These are phyloP conservation scores for Parochlus steinenii DNA, from an alignment of 2,888 invertebrate species.

Conservation along the genomic window DNA sequence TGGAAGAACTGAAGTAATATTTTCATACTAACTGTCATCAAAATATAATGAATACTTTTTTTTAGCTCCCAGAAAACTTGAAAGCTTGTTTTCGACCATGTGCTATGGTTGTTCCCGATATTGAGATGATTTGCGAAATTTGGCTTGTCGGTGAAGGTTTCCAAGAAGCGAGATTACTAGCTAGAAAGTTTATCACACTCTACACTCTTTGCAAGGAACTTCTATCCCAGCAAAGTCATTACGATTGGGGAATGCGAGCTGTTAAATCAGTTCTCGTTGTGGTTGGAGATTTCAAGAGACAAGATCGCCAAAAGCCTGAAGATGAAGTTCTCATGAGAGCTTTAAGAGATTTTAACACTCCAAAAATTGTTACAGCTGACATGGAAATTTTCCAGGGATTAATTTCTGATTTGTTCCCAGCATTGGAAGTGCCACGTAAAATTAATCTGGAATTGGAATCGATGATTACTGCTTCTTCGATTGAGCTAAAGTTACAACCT, in stretches of 20 bases:
- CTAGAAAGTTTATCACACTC: slow-evolving; percentile 85
- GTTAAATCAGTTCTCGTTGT: slow-evolving; percentile 92
- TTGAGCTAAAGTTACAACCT: slow-evolving; percentile 73
- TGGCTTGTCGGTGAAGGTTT: slow-evolving; percentile 95
- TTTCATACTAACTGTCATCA: slow-evolving; percentile 60
- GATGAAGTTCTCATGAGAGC: slow-evolving; percentile 92
- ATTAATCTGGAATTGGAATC: slow-evolving; percentile 72
- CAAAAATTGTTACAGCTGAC: slow-evolving; percentile 88
- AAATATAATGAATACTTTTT: no score
- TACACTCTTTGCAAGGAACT: slow-evolving; percentile 81
- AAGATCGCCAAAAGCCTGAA: slow-evolving; percentile 61
- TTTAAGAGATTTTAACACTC: slow-evolving; percentile 82
- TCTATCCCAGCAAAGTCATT: slow-evolving; percentile 88
- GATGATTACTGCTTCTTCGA: slow-evolving; percentile 54
- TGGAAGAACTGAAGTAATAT: slow-evolving; percentile 54
- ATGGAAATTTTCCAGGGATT: slow-evolving; percentile 85
- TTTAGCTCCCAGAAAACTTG: slow-evolving; percentile 57
- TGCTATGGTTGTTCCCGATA: slow-evolving; percentile 95
- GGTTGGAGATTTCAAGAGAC: slow-evolving; percentile 75
- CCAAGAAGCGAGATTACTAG: slow-evolving; percentile 75
- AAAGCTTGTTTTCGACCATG: slow-evolving; percentile 68
- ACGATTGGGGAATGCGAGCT: slow-evolving; percentile 91
- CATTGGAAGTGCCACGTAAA: slow-evolving; percentile 81
- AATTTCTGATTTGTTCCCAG: slow-evolving; percentile 84
- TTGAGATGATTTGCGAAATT: slow-evolving; percentile 89